phyloP scores from a whole-genome alignment of 2,888 invertebrate genomes.

The Drosophila paracracens region DNA sequence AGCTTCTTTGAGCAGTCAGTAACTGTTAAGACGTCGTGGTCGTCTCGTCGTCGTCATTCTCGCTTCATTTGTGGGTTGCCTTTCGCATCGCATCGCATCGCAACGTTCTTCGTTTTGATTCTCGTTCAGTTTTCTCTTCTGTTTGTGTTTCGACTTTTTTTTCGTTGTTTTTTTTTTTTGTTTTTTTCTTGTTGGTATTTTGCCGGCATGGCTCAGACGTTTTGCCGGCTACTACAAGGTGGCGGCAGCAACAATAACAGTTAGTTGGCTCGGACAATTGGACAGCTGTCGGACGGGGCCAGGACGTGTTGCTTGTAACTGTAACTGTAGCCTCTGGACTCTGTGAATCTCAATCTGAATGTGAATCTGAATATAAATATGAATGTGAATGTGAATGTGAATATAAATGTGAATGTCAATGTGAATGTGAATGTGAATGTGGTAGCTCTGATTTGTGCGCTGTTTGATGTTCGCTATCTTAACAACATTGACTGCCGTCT shows the following conservation, averaged over 20 bases:
- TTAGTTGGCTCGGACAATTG: constrained; percentile 24
- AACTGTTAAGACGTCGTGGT: constrained; percentile 83
- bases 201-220: constrained; percentile 42
- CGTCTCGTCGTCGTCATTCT: constrained; percentile 66
- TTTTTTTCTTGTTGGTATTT: constrained; percentile 16
- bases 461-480: constrained; percentile 26
- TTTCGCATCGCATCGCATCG: constrained; percentile 15
- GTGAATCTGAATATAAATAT: constrained; percentile 15
- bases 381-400: constrained; percentile 15
- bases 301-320: constrained; percentile 48
- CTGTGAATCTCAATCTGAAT: constrained; percentile 5
- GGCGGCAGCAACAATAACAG: constrained; percentile 43
- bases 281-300: constrained; percentile 30
- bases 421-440: constrained; percentile 17
- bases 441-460: constrained; percentile 36
- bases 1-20: constrained; percentile 81
- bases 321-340: constrained; percentile 8
- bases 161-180: constrained; percentile 13
- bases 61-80: constrained; percentile 43
- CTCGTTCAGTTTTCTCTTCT: constrained; percentile 20
- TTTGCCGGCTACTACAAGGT: constrained; percentile 31
- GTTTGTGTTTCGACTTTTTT: constrained; percentile 43
- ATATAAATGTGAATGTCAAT: constrained; percentile 14
- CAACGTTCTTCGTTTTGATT: constrained; percentile 4
- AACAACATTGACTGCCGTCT: constrained; percentile 8